phyloP scores from a whole-genome alignment of 2,113 vertebrate species.

The Anguilla japonica region DNA sequence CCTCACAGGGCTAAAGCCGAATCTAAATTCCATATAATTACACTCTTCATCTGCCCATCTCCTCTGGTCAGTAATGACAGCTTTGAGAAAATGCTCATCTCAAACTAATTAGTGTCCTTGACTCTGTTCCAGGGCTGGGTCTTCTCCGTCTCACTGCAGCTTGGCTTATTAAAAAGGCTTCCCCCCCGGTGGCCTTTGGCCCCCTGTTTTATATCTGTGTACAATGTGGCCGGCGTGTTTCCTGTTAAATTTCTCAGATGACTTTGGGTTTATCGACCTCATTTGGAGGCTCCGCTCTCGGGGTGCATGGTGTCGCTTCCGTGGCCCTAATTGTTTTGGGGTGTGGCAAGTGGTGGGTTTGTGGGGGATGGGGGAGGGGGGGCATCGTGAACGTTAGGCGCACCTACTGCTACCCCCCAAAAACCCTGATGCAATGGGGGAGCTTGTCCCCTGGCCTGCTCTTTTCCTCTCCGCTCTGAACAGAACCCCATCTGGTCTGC shows the following conservation, averaged over 20 bases:
- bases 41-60: slow-evolving; percentile 13
- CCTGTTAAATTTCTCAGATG: slow-evolving; percentile 23
- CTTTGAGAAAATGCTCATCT: slow-evolving; percentile 22
- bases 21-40: slow-evolving; percentile 22
- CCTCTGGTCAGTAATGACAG: slow-evolving; percentile 22
- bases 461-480: slow-evolving; percentile 54
- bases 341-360: slow-evolving; percentile 18
- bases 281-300: slow-evolving; percentile 19
- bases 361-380: not conserved
- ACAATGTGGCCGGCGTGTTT: slow-evolving; percentile 13
- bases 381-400: slow-evolving; percentile 7
- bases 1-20: slow-evolving; percentile 16
- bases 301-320: not conserved
- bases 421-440: slow-evolving; percentile 43
- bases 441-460: slow-evolving; percentile 49
- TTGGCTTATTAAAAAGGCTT: slow-evolving; percentile 17
- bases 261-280: slow-evolving; percentile 24
- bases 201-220: slow-evolving; percentile 18
- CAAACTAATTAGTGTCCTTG: slow-evolving; percentile 18
- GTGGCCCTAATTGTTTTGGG: slow-evolving; percentile 28
- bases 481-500: slow-evolving; percentile 67
- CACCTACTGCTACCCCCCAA: slow-evolving; percentile 28
- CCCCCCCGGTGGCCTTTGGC: slow-evolving; percentile 8
- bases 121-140: slow-evolving; percentile 7
- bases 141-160: not conserved